Base-by-base conservation (phyloP, 2,888 invertebrate genomes). In the Eupithecia insigniata region DNA sequence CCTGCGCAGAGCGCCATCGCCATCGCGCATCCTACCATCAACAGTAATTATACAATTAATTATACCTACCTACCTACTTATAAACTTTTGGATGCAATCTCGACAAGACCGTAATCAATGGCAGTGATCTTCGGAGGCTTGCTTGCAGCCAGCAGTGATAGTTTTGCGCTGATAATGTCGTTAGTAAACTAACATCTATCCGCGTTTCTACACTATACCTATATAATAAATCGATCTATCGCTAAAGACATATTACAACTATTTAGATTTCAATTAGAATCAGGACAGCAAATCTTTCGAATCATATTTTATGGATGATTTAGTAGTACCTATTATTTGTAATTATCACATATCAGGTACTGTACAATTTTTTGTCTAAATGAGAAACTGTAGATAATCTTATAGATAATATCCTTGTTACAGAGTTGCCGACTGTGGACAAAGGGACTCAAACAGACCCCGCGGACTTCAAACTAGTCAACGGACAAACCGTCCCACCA, bases 371-470 rank as follows among this genome's bases (percentile, higher is more conserved):
- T 0, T 46, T 46, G 8, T 46, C 46, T n/a, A n/a, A 46, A 8
- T 46, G 46, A 46, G n/a, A n/a, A n/a, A 46, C 7, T 7, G 16
- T n/a, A 43, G 6, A 18, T 18, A 46, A 2, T 46, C 2, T 43
- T 22, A 26, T 14, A 55, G 14, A 55, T 46, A 7, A 46, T 51
- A 55, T 32, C 36, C 18, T 26, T 58, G 26, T 88, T 87, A 0
- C 86, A 93, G 93, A 90, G 82, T 75, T 87, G 22, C 75, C 87
- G 1, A 85, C 85, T 58, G 85, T 85, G 0, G 85, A 93, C 72
- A 93, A 92, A 79, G 90, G 85, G 76, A 93, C 92, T 0, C 94
- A 93, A 78, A 93, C 94, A 0, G 92, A 92, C 5, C 84, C 88
- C 0, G 84, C 85, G 0, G 92, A 92, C 75, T 90, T 91, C 79